Percentiles rank a stretch among this genome's conserved stretches.
phyloP scores from a whole-genome alignment of 2,888 invertebrate genomes.

The Nymphalis polychloros region DNA sequence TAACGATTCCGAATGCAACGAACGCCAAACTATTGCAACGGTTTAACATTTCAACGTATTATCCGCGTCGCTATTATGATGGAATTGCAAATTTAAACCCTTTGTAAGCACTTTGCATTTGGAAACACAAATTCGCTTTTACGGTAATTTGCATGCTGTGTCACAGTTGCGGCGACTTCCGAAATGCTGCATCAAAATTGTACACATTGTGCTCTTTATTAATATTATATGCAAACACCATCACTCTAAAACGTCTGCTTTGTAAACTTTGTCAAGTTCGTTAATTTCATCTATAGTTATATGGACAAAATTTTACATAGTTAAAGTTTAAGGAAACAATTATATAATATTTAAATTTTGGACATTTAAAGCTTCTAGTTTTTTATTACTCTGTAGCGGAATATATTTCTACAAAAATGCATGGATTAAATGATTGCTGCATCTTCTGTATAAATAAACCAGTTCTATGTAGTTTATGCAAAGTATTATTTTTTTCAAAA shows the following conservation, averaged over 20 bases:
- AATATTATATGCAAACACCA: constrained; percentile 45
- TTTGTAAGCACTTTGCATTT: constrained; percentile 78
- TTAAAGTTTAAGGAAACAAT: not conserved
- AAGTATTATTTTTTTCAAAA: too few species aligned
- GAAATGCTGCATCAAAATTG: constrained; percentile 55
- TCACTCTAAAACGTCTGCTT: constrained; percentile 38
- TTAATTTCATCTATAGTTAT: constrained; percentile 22
- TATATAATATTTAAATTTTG: too few species aligned
- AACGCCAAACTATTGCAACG: constrained; percentile 60
- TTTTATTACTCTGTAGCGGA: too few species aligned
- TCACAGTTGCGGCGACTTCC: constrained; percentile 70
- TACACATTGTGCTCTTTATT: constrained; percentile 45
- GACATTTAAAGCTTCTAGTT: too few species aligned
- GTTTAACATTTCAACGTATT: constrained; percentile 72
- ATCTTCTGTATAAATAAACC: too few species aligned
- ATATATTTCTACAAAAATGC: too few species aligned
- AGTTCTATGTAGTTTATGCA: too few species aligned
- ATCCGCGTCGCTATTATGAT: constrained; percentile 74
- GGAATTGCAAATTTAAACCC: constrained; percentile 81
- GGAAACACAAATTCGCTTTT: constrained; percentile 80
- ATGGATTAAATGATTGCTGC: too few species aligned
- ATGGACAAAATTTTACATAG: not conserved
- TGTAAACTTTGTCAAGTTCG: constrained; percentile 16
- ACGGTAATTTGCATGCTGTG: constrained; percentile 76
- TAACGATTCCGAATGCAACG: constrained; percentile 36